Base-by-base conservation (phyloP, 1,140 invertebrate species). In the Phenacoccus solenopsis region DNA sequence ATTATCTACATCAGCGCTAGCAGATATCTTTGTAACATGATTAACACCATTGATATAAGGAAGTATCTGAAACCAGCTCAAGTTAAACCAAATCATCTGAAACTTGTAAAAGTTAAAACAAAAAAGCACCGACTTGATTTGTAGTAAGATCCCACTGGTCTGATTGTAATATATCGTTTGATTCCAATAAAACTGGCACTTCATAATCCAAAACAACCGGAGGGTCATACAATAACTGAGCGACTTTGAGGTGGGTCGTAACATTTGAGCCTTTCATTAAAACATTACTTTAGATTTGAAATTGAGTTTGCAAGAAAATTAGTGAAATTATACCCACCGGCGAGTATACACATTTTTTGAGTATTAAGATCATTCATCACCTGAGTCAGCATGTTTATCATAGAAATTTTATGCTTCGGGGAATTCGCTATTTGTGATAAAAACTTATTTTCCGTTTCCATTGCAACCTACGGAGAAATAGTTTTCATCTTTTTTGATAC, bases 111-210 rank as follows among this genome's bases (percentile, higher is more conserved):
- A n/a, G n/a, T n/a, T n/a, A n/a, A n/a, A n/a, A n/a, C n/a, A n/a
- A n/a, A n/a, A n/a, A n/a, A n/a, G n/a, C n/a, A n/a, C n/a, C n/a
- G 59, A 87, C 86, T 81, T 91, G 89, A 77, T 94, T 88, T 4
- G 94, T 96, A 3, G 94, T 96, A 24, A 97, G 84, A 80, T 97
- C 94, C 93, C 93, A 97, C 68, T 90, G 86, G 75, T 87, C 86
- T 7, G 79, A 79, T 73, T 80, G 83, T 76, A 81, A 84, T 70
- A 78, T 77, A 78, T 82, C 83, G 76, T 78, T 77, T 81, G 38
- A 78, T 75, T 85, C 82, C 49, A 90, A 81, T 75, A 96, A 86
- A 30, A 96, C 85, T 0, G 95, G 94, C 1, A 98, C 95, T 80
- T 96, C 89, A 79, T 94, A 90, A 80, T 96, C 93, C 67, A 87